phyloP scores from a whole-genome alignment of 1,140 invertebrate genomes.

The Penaeus vannamei region DNA sequence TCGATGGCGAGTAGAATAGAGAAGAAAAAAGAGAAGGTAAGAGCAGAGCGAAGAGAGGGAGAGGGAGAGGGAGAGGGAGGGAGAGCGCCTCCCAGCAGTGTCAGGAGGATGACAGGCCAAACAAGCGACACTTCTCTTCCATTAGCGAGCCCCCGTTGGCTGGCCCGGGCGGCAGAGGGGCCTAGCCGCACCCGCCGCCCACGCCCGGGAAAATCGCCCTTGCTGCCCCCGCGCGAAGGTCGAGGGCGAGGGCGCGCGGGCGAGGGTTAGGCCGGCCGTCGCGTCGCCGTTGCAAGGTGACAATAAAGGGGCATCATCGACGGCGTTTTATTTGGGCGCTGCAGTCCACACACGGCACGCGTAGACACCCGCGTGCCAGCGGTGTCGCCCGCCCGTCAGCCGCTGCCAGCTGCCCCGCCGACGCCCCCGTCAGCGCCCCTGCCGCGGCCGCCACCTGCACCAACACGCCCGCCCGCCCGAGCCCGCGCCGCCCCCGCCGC shows the following conservation, averaged over 20 bases:
- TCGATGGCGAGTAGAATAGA: background rate
- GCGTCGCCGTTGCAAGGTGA: conserved; percentile 37
- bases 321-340: conserved; percentile 42
- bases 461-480: too few relatives aligned
- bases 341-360: conserved; percentile 40
- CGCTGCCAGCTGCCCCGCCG: too few relatives aligned
- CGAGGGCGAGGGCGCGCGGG: background rate
- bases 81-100: conserved; percentile 46
- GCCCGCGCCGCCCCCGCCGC: too few relatives aligned
- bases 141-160: conserved; percentile 48
- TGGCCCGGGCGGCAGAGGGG: background rate
- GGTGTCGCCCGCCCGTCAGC: too few relatives aligned
- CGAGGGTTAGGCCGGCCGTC: background rate
- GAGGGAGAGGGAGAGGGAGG: conserved; percentile 3
- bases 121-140: conserved; percentile 64
- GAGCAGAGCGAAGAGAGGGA: background rate
- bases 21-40: background rate
- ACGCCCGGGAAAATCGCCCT: conserved; percentile 35
- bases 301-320: conserved; percentile 49
- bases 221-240: conserved; percentile 23
- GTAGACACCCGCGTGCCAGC: conserved; percentile 29
- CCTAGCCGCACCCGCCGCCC: background rate
- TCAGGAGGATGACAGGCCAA: conserved; percentile 61
- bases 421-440: too few relatives aligned
- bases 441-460: too few relatives aligned